These are phyloP conservation scores for Chascanopsetta lugubris DNA, from an alignment of 2,113 vertebrate species.

Conservation along the genomic window DNA sequence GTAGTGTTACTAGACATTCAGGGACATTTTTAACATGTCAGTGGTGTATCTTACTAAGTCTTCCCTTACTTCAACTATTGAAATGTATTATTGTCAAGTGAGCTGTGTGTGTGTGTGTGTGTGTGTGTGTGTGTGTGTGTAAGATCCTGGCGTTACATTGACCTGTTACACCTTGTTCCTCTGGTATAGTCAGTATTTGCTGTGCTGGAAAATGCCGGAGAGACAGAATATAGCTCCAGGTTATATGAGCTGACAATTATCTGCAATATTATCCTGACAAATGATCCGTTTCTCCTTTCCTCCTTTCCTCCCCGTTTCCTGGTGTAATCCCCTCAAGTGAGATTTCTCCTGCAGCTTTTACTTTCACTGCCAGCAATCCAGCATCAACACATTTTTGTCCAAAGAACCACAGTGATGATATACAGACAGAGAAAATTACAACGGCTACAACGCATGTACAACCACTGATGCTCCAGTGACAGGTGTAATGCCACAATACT, in stretches of 20 bases:
- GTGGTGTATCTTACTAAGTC: not conserved
- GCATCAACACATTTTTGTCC: not conserved
- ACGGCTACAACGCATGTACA: conserved; percentile 11
- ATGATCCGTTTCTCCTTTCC: not conserved
- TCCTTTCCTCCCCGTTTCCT: conserved; percentile 2
- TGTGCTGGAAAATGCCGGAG: not conserved
- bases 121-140: not conserved
- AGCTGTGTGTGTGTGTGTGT: not conserved
- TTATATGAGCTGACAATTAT: not conserved
- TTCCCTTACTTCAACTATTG: not conserved
- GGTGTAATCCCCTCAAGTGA: no score
- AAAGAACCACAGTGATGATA: no score
- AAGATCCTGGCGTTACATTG: not conserved
- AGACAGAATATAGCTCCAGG: not conserved
- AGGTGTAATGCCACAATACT: conserved; percentile 30
- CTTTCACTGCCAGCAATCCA: not conserved
- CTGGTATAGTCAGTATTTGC: conserved; percentile 5
- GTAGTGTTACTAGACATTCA: not conserved
- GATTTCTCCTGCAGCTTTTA: not conserved
- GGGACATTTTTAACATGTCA: no score
- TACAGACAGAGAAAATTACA: not conserved
- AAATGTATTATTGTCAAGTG: not conserved
- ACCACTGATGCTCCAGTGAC: conserved; percentile 40
- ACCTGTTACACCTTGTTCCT: not conserved
- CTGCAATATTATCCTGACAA: not conserved